A percentile compares a stretch with the other conserved stretches of the same genome.
These are phyloP conservation scores for Austrofundulus limnaeus DNA, from an alignment of 2,113 vertebrate genomes.

Conservation along the genomic window DNA sequence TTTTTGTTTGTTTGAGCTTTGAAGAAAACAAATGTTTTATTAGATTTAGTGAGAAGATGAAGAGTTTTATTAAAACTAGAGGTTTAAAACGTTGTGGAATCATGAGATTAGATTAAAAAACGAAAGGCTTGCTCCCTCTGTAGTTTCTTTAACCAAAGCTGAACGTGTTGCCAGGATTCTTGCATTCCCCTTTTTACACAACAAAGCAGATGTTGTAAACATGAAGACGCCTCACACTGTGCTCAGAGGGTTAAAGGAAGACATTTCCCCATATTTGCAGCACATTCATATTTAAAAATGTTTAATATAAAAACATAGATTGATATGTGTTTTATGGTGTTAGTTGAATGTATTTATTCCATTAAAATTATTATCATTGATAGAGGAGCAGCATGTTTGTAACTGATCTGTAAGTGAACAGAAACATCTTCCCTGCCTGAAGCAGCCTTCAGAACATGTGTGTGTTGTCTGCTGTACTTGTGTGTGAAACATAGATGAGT, in stretches of 20 bases:
- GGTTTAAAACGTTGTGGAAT: not conserved
- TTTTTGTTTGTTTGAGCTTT: not conserved
- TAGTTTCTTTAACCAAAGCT: not conserved
- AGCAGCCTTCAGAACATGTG: conserved; percentile 25
- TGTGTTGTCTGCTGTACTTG: conserved; percentile 22
- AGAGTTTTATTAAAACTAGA: not conserved
- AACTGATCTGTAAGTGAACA: no score
- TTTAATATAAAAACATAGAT: not conserved
- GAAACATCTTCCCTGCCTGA: conserved; percentile 35
- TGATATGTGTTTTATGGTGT: conserved; percentile 31
- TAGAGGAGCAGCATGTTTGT: conserved; percentile 49
- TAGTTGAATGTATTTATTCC: conserved; percentile 36
- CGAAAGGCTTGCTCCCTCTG: not conserved
- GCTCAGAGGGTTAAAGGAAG: conserved; percentile 6
- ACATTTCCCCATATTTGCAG: not conserved
- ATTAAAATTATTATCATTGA: conserved; percentile 1
- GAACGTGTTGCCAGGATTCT: not conserved
- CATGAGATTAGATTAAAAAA: not conserved
- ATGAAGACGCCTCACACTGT: conserved; percentile 24
- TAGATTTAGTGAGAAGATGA: not conserved
- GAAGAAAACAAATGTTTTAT: not conserved
- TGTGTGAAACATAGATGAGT: conserved; percentile 23
- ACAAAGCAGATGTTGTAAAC: conserved; percentile 16
- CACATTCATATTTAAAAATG: not conserved
- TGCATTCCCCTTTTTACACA: conserved; percentile 15